phyloP scores from a whole-genome alignment of 2,113 vertebrate species.

The Scatophagus argus region DNA sequence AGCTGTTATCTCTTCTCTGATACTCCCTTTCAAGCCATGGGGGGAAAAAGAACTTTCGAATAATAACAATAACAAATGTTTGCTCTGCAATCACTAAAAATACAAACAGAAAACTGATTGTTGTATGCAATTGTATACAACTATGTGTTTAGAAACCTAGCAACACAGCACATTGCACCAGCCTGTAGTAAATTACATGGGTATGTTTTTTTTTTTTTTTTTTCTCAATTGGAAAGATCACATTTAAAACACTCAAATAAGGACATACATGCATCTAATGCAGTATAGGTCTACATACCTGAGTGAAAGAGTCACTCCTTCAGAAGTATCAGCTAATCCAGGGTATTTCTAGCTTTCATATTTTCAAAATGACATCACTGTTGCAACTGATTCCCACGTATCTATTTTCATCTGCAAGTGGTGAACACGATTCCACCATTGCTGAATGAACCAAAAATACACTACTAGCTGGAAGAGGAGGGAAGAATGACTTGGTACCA shows the following conservation, averaged over 20 bases:
- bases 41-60: no score
- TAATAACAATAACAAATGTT: no score
- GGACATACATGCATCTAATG: background rate
- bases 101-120: no score
- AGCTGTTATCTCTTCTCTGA: background rate
- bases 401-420: background rate
- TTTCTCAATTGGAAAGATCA: no score
- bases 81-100: no score
- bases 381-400: background rate
- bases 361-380: background rate
- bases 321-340: background rate
- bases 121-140: no score
- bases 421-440: background rate
- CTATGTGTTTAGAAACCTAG: background rate
- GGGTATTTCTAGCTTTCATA: background rate
- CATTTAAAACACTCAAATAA: background rate
- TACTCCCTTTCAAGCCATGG: background rate
- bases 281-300: no score
- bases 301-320: background rate
- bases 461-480: background rate
- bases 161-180: background rate
- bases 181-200: background rate
- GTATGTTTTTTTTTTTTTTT: no score
- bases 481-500: background rate
- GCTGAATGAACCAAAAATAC: background rate